Percentiles rank a stretch among this genome's conserved stretches.
phyloP scores from a whole-genome alignment of 2,797 vertebrate species.

The Notolabrus celidotus region DNA sequence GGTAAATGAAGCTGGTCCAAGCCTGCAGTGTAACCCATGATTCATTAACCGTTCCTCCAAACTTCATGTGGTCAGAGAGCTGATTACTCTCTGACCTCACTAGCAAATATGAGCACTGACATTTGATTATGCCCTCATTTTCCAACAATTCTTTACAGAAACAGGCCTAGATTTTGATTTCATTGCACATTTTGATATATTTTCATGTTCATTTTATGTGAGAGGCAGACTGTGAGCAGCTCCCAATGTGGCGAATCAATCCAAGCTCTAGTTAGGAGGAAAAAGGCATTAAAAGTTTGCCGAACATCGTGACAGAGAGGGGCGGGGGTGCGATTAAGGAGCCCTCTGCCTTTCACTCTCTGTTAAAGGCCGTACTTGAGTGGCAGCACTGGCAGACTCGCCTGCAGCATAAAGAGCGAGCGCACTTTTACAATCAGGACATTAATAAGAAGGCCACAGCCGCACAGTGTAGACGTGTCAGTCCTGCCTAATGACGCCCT shows the following conservation, averaged over 20 bases:
- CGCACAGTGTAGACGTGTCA: conserved; percentile 62
- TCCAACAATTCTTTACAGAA: background rate
- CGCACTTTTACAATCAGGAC: conserved; percentile 74
- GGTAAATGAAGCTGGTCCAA: conserved; percentile 62
- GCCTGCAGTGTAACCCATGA: conserved; percentile 59
- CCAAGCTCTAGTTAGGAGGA: conserved; percentile 13
- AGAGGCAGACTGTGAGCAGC: background rate
- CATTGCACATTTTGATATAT: conserved; percentile 8
- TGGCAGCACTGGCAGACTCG: conserved; percentile 56
- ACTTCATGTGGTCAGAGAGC: conserved; percentile 32
- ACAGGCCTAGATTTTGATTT: background rate
- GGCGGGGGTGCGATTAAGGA: conserved; percentile 38
- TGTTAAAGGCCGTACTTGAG: conserved; percentile 74
- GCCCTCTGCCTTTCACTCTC: conserved; percentile 64
- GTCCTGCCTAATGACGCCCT: conserved; percentile 77
- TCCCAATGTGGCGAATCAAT: conserved; percentile 37
- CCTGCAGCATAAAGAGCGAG: conserved; percentile 71
- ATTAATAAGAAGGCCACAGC: conserved; percentile 66
- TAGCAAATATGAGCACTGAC: conserved; percentile 11
- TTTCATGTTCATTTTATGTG: background rate
- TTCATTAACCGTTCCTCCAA: conserved; percentile 64
- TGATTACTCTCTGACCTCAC: conserved; percentile 39
- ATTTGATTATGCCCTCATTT: conserved; percentile 3
- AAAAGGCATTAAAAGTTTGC: conserved; percentile 40
- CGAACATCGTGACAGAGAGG: conserved; percentile 20